phyloP scores from a whole-genome alignment of 2,888 invertebrate species.

The Loripinus fragilis region DNA sequence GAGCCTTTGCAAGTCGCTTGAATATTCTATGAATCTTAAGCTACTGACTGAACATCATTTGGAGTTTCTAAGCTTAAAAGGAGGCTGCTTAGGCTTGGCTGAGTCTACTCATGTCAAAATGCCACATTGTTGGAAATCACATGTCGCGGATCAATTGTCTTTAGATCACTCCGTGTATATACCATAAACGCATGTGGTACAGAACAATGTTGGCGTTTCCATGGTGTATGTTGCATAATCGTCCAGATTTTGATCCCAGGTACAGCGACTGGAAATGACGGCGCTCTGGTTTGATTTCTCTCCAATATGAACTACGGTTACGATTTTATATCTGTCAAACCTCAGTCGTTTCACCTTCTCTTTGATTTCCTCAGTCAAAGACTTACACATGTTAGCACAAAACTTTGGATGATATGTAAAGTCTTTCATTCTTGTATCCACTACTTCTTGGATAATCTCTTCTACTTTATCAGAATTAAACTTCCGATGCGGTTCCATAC shows the following conservation, averaged over 20 bases:
- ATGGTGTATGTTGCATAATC: conserved; percentile 63
- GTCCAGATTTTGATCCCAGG: conserved; percentile 69
- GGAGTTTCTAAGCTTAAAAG: no score
- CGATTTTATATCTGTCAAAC: conserved; percentile 71
- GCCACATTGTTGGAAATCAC: no score
- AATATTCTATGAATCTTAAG: no score
- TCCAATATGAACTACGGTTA: conserved; percentile 66
- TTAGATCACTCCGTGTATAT: conserved; percentile 70
- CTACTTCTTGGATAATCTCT: conserved; percentile 52
- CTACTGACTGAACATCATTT: no score
- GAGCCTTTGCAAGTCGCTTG: no score
- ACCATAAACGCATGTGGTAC: conserved; percentile 70
- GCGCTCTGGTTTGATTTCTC: conserved; percentile 68
- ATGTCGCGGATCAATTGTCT: no score
- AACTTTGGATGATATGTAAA: conserved; percentile 65
- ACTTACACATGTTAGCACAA: conserved; percentile 64
- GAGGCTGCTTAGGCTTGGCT: no score
- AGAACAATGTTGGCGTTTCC: conserved; percentile 63
- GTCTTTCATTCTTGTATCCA: conserved; percentile 59
- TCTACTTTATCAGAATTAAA: conserved; percentile 61
- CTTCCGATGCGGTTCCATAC: conserved; percentile 66
- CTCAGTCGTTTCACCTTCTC: conserved; percentile 65
- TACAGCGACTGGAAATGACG: conserved; percentile 65
- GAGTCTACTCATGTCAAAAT: no score
- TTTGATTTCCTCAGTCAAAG: conserved; percentile 70